Percentiles rank a stretch among this genome's conserved stretches.
phyloP scores from a whole-genome alignment of 2,888 invertebrate species.

The Agrotis puta region DNA sequence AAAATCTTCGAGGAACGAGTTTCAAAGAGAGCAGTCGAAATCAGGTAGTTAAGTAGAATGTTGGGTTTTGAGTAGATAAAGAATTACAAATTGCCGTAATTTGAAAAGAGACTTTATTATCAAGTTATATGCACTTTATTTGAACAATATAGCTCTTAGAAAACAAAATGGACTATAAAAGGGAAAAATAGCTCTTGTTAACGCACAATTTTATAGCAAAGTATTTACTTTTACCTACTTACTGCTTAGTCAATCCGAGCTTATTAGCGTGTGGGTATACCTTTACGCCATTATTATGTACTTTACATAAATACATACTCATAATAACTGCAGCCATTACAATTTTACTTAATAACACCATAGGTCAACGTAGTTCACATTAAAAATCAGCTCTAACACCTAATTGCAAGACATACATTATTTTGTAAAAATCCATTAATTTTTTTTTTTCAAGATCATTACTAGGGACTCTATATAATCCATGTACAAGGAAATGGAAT shows the following conservation, averaged over 20 bases:
- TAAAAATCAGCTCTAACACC: slow-evolving; percentile 5
- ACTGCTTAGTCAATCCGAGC: not conserved
- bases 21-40: not conserved
- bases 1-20: not conserved
- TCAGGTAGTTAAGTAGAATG: slow-evolving; percentile 5
- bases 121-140: not conserved
- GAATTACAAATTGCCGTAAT: no score
- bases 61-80: not conserved
- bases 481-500: slow-evolving; percentile 63
- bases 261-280: slow-evolving; percentile 28
- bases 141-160: not conserved
- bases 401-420: slow-evolving; percentile 6
- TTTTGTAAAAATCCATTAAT: slow-evolving; percentile 27
- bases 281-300: slow-evolving; percentile 28
- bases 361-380: slow-evolving; percentile 16
- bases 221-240: slow-evolving; percentile 11
- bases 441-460: slow-evolving; percentile 35
- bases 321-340: slow-evolving; percentile 38
- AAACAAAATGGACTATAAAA: not conserved
- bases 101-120: not conserved
- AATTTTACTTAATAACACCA: slow-evolving; percentile 23
- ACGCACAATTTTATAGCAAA: slow-evolving; percentile 17
- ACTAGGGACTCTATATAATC: slow-evolving; percentile 42
- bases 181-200: not conserved
- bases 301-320: slow-evolving; percentile 48